Conservation (phyloP, 1,140 invertebrate genomes). For the Diorhabda elongata region DNA sequence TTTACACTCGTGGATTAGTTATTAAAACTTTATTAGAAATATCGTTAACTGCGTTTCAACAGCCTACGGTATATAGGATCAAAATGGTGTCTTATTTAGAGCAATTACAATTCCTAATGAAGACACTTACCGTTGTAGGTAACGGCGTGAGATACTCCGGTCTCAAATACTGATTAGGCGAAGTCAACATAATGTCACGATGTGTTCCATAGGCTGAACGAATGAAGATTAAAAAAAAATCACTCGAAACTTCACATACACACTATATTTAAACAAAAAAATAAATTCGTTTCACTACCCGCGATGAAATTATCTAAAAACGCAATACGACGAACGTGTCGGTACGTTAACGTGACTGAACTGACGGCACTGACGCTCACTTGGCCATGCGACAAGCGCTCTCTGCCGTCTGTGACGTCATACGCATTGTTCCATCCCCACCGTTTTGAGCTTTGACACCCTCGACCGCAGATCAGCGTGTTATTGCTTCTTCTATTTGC, state of each 20-base stretch:
- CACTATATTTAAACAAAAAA: background rate
- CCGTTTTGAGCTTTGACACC: constrained; percentile 44
- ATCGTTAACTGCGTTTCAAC: no score
- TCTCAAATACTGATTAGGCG: constrained; percentile 82
- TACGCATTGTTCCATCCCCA: constrained; percentile 38
- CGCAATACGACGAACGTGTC: background rate
- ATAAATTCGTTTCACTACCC: background rate
- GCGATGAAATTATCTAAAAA: background rate
- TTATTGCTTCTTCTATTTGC: constrained; percentile 44
- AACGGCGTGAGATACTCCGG: constrained; percentile 89
- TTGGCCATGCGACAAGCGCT: constrained; percentile 34
- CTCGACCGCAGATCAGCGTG: constrained; percentile 43
- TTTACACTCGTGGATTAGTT: no score
- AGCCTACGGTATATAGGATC: no score
- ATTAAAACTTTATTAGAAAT: no score
- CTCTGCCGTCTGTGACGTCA: constrained; percentile 41
- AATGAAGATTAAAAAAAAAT: background rate
- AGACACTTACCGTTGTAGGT: constrained; percentile 83
- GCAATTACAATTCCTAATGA: background rate
- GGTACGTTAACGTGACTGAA: constrained; percentile 33
- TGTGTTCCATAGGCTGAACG: constrained; percentile 11
- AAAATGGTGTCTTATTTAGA: no score
- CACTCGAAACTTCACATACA: background rate
- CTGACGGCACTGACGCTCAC: constrained; percentile 22
- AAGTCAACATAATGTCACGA: constrained; percentile 68